These are phyloP conservation scores for Muscicapa comitata DNA, from an alignment of 2,797 vertebrate genomes.

Conservation along the genomic window DNA sequence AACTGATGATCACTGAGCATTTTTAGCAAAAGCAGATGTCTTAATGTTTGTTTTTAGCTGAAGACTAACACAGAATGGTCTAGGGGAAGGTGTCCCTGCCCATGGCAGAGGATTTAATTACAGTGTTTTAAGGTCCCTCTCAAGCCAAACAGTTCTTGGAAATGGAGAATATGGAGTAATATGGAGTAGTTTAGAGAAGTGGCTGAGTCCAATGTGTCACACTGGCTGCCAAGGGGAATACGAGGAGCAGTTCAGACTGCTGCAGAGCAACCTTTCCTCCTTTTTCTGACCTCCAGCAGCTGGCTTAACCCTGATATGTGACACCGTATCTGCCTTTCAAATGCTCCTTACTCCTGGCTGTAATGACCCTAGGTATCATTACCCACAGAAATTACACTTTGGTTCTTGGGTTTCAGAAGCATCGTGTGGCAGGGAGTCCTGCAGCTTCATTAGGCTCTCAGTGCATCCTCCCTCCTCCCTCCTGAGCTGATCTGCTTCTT, in stretches of 20 bases:
- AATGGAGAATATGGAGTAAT: not conserved
- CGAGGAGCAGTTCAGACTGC: not conserved
- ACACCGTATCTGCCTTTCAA: not conserved
- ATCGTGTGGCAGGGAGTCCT: not conserved
- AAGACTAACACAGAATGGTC: not conserved
- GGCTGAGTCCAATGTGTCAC: not conserved
- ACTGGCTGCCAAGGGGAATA: not conserved
- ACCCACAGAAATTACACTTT: not conserved
- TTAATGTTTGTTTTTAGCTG: not conserved
- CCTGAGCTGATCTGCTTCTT: not conserved
- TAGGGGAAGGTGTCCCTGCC: not conserved
- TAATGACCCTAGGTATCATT: not conserved
- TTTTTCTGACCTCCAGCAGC: not conserved
- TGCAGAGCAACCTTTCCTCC: not conserved
- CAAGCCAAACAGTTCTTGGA: not conserved
- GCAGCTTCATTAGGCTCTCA: not conserved
- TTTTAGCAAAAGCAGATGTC: not conserved
- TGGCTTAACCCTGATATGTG: not conserved
- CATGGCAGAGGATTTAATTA: not conserved
- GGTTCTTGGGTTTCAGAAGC: conserved; percentile 2
- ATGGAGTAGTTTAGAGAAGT: not conserved
- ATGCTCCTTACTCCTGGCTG: not conserved
- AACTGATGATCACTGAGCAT: not conserved
- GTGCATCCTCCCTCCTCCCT: not conserved
- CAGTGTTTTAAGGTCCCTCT: not conserved